Conservation (phyloP, 2,797 vertebrate genomes). For the Agapornis canus region DNA sequence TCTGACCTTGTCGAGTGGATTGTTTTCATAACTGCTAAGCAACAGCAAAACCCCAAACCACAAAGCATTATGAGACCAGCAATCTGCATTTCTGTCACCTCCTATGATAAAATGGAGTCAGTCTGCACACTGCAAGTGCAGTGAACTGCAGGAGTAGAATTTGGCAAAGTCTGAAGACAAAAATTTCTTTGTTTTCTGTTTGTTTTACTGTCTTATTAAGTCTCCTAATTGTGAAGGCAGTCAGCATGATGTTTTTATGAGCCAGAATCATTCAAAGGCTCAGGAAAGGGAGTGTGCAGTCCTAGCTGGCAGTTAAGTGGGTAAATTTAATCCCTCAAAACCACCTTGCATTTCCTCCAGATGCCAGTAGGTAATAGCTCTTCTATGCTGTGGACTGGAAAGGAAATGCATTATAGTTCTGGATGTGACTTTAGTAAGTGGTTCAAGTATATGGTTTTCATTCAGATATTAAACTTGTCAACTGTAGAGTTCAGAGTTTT, state of each 20-base stretch:
- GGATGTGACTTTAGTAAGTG: background rate
- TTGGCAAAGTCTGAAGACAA: background rate
- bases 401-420: background rate
- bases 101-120: background rate
- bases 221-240: background rate
- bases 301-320: background rate
- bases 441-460: background rate
- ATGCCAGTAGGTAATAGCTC: background rate
- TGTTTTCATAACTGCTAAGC: conserved; percentile 18
- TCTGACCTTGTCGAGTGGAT: background rate
- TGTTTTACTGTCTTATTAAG: background rate
- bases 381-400: background rate
- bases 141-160: background rate
- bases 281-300: background rate
- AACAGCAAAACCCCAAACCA: background rate
- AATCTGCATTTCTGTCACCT: background rate
- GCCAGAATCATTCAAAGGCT: background rate
- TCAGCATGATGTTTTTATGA: background rate
- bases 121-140: background rate
- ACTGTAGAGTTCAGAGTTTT: background rate
- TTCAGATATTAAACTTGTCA: background rate
- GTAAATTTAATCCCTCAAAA: background rate
- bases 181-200: background rate
- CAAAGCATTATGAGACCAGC: background rate
- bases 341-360: background rate